Evolutionary conservation across 2,797 vertebrate species (phyloP).

Genomic region (Hozukius guyotensis): DNA sequence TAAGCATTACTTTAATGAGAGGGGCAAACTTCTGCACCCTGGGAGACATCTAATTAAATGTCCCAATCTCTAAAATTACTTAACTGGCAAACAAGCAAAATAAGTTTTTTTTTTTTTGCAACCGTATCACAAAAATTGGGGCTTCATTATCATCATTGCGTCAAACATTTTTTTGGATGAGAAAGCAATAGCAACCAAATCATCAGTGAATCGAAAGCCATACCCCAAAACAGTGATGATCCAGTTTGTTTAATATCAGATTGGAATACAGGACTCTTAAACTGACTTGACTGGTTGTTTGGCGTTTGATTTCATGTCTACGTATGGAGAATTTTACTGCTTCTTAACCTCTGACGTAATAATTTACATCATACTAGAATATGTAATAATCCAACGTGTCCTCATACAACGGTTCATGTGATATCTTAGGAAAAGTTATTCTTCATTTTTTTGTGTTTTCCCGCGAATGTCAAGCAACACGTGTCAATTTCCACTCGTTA

Average conservation of each 20-base stretch:
- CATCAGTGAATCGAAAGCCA: neutral
- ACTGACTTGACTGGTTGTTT: neutral
- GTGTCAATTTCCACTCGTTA: no score
- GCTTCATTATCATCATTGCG: neutral
- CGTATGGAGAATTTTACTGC: neutral
- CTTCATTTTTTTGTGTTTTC: no score
- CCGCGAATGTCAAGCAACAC: no score
- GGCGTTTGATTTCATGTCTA: neutral
- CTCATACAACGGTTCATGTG: no score
- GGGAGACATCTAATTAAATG: slow-evolving; percentile 45
- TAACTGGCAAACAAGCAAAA: slow-evolving; percentile 22
- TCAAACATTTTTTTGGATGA: neutral
- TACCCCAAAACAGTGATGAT: neutral
- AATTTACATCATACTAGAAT: neutral
- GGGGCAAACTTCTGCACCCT: slow-evolving; percentile 41
- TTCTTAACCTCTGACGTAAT: neutral
- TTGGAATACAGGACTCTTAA: neutral
- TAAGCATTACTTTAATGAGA: slow-evolving; percentile 69
- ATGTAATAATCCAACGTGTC: neutral
- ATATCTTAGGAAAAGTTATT: no score
- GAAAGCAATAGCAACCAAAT: neutral
- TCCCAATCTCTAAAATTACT: slow-evolving; percentile 35
- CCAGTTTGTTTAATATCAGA: neutral
- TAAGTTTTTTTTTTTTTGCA: neutral
- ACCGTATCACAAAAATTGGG: neutral